Conservation (phyloP, 2,888 invertebrate species). For the Arctia plantaginis region DNA sequence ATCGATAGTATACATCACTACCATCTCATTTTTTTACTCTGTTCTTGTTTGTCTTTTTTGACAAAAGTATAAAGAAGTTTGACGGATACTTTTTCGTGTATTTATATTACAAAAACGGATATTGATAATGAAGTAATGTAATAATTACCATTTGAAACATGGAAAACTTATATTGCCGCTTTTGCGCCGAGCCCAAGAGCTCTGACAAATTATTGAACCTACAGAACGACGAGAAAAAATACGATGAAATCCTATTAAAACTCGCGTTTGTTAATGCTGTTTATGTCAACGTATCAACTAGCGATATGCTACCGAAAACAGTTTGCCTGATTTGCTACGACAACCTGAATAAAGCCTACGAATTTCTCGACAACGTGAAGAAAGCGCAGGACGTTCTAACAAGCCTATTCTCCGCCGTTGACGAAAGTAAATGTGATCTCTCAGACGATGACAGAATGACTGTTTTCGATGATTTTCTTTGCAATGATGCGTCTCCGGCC, state of each 20-base stretch:
- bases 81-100: conserved; percentile 42
- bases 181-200: conserved; percentile 72
- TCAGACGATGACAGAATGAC: conserved; percentile 67
- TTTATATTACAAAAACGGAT: conserved; percentile 36
- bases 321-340: conserved; percentile 77
- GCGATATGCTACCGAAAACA: conserved; percentile 70
- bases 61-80: conserved; percentile 44
- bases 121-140: conserved; percentile 23
- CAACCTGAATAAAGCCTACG: conserved; percentile 71
- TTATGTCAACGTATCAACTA: conserved; percentile 70
- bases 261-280: conserved; percentile 72
- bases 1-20: neutral
- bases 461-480: conserved; percentile 64
- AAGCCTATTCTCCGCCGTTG: conserved; percentile 55
- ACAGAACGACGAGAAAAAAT: conserved; percentile 60
- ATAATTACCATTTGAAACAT: conserved; percentile 52
- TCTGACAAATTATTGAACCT: conserved; percentile 67
- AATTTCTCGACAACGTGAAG: conserved; percentile 70
- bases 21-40: neutral
- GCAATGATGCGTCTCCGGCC: conserved; percentile 46
- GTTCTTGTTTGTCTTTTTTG: conserved; percentile 26
- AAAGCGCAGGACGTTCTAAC: conserved; percentile 66
- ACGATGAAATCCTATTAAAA: conserved; percentile 65
- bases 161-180: conserved; percentile 69
- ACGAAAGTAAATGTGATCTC: conserved; percentile 55